Percentiles rank a stretch among this genome's conserved stretches.
Conservation (phyloP, 2,113 vertebrate species). For the Sphaerodactylus townsendi region DNA sequence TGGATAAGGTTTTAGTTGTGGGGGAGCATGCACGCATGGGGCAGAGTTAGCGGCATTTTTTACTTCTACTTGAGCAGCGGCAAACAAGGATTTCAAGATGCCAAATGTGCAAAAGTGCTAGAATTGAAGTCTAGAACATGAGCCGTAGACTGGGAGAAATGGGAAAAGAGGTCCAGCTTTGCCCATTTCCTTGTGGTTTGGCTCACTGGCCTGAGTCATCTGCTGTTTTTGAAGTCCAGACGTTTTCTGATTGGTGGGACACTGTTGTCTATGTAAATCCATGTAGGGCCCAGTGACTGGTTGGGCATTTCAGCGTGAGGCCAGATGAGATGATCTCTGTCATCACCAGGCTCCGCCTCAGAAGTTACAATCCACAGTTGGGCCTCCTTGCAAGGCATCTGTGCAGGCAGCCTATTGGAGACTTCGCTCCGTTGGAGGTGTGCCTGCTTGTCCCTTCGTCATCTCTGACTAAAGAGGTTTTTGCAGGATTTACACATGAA, state of each 20-base stretch:
- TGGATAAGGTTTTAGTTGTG: conserved; percentile 39
- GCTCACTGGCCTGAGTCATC: not conserved
- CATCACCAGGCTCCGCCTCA: not conserved
- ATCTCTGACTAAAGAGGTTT: not conserved
- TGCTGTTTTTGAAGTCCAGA: too few species aligned
- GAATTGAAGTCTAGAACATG: not conserved
- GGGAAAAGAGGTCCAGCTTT: too few species aligned
- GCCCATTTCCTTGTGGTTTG: not conserved
- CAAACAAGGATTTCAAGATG: not conserved
- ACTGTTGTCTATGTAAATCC: not conserved
- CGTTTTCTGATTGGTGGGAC: too few species aligned
- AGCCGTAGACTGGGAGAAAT: not conserved
- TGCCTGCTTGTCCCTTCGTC: too few species aligned
- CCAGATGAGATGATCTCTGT: not conserved
- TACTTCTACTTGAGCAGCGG: not conserved
- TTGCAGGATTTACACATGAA: not conserved
- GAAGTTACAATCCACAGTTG: not conserved
- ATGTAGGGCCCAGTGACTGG: not conserved
- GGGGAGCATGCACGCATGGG: not conserved
- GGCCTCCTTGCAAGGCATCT: not conserved
- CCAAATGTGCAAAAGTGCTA: not conserved
- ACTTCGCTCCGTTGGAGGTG: too few species aligned
- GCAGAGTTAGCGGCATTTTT: not conserved
- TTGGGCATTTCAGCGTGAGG: not conserved
- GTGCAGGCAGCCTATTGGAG: not conserved